Evolutionary conservation across 2,113 vertebrate species (phyloP).

Genomic region (Daphoenositta chrysoptera): DNA sequence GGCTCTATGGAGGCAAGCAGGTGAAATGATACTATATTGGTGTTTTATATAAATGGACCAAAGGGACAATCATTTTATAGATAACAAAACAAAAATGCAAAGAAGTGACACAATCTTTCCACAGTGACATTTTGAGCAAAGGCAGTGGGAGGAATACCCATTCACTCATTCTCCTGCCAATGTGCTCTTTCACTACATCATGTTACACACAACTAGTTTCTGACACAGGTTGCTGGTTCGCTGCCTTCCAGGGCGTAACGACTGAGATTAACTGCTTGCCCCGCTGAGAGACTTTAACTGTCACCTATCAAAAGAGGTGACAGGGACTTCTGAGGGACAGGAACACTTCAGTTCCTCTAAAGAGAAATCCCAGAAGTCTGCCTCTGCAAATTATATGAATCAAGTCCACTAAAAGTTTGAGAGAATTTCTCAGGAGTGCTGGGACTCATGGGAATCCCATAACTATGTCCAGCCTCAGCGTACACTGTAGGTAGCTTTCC

Average conservation of each 20-base stretch:
- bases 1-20: background rate
- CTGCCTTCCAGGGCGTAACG: accelerated
- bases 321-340: background rate
- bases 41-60: background rate
- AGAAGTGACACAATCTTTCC: background rate
- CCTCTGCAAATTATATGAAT: background rate
- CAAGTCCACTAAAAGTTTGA: background rate
- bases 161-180: background rate
- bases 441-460: background rate
- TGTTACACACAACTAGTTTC: background rate
- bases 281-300: background rate
- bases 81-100: background rate
- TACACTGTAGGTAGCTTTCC: background rate
- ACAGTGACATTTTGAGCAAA: background rate
- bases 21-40: accelerated
- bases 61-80: background rate
- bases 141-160: background rate
- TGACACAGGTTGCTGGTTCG: background rate
- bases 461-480: background rate
- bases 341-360: background rate
- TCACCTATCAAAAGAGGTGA: background rate
- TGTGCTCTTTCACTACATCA: background rate
- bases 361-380: background rate
- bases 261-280: background rate
- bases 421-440: background rate